These are phyloP conservation scores for Ispidina picta DNA, from an alignment of 2,797 vertebrate species.

Conservation along the genomic window DNA sequence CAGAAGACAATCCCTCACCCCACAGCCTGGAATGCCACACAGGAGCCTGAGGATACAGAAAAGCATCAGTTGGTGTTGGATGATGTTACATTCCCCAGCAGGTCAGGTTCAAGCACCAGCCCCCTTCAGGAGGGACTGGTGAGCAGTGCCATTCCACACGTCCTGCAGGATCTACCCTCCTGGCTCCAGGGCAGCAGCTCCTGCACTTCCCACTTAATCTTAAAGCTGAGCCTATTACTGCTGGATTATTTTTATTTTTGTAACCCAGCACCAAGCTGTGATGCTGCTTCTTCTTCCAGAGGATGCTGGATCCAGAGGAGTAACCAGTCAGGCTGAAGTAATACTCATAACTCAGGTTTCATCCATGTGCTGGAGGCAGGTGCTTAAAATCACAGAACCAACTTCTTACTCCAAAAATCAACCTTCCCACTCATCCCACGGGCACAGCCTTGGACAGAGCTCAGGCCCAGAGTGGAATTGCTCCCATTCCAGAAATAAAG, in stretches of 20 bases:
- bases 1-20: fast-evolving
- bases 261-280: not conserved
- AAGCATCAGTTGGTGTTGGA: fast-evolving
- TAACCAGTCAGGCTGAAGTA: not conserved
- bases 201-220: not conserved
- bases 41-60: not conserved
- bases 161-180: not conserved
- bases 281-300: not conserved
- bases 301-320: not conserved
- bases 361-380: fast-evolving
- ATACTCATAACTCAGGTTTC: fast-evolving
- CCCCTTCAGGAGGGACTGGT: fast-evolving
- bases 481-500: not conserved
- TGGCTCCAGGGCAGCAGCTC: not conserved
- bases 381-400: not conserved
- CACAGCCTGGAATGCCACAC: fast-evolving
- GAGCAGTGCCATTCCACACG: fast-evolving
- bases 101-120: fast-evolving
- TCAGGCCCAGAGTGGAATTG: not conserved
- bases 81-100: fast-evolving
- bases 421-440: fast-evolving
- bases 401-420: not conserved
- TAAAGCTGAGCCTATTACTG: not conserved
- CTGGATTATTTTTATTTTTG: not conserved
- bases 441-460: fast-evolving